These are phyloP conservation scores for Drosophila lacicola DNA, from an alignment of 2,888 invertebrate genomes.

Conservation along the genomic window DNA sequence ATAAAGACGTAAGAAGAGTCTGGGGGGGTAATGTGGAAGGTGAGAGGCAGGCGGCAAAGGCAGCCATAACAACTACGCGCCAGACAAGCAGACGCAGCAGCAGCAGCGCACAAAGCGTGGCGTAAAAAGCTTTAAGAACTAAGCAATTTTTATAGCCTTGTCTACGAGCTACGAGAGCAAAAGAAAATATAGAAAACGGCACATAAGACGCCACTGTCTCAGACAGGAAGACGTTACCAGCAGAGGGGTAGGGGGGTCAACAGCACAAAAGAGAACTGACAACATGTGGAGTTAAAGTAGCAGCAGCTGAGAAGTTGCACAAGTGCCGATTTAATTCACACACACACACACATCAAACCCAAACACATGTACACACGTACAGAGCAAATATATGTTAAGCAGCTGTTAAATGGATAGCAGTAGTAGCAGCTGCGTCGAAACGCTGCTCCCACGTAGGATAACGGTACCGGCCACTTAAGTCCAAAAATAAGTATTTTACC, in stretches of 20 bases:
- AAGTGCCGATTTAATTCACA: slow-evolving; percentile 67
- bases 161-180: slow-evolving; percentile 70
- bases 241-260: slow-evolving; percentile 4
- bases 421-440: slow-evolving; percentile 19
- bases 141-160: slow-evolving; percentile 75
- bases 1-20: slow-evolving; percentile 50
- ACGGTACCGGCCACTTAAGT: slow-evolving; percentile 36
- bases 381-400: slow-evolving; percentile 61
- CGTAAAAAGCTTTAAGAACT: slow-evolving; percentile 61
- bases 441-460: slow-evolving; percentile 32
- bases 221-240: slow-evolving; percentile 56
- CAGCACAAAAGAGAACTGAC: slow-evolving; percentile 34
- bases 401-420: slow-evolving; percentile 66
- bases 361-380: slow-evolving; percentile 15
- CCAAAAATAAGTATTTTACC: slow-evolving; percentile 48
- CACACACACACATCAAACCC: slow-evolving; percentile 20
- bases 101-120: slow-evolving; percentile 51
- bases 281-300: slow-evolving; percentile 52
- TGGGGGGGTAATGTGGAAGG: slow-evolving; percentile 9
- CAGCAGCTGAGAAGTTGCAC: slow-evolving; percentile 67
- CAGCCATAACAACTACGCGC: slow-evolving; percentile 62
- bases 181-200: slow-evolving; percentile 64
- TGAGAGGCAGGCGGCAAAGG: slow-evolving; percentile 23
- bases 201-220: slow-evolving; percentile 57
- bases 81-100: slow-evolving; percentile 70